Evolutionary conservation across 2,888 invertebrate species (phyloP).

Genomic region (Conops quadrifasciatus): DNA sequence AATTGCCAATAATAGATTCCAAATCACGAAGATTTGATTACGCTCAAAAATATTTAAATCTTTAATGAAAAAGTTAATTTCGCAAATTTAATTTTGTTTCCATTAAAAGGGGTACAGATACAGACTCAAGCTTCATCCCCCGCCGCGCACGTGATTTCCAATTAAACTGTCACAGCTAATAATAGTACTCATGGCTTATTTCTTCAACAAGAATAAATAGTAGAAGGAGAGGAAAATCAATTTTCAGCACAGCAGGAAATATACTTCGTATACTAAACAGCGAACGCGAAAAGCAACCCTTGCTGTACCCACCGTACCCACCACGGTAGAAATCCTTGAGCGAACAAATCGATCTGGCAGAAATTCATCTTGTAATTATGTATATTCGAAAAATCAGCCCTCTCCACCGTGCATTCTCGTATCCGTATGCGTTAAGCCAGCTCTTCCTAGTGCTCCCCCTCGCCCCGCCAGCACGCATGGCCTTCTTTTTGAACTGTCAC

Average conservation of each 20-base stretch:
- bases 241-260: slow-evolving; percentile 19
- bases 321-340: neutral
- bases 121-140: neutral
- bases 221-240: slow-evolving; percentile 24
- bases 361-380: neutral
- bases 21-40: too few species aligned
- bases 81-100: too few species aligned
- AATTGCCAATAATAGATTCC: too few species aligned
- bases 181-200: slow-evolving; percentile 36
- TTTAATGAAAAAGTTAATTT: too few species aligned
- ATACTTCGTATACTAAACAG: neutral
- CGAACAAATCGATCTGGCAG: neutral
- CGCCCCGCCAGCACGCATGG: neutral
- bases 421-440: too few species aligned
- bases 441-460: neutral
- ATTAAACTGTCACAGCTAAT: slow-evolving; percentile 47
- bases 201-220: slow-evolving; percentile 21
- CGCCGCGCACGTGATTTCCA: slow-evolving; percentile 19
- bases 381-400: neutral
- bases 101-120: too few species aligned
- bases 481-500: slow-evolving; percentile 12
- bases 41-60: too few species aligned
- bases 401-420: too few species aligned
- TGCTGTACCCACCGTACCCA: too few species aligned
- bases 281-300: neutral